Evolutionary conservation across 2,797 vertebrate species (phyloP).

Genomic region (Anas bernieri): DNA sequence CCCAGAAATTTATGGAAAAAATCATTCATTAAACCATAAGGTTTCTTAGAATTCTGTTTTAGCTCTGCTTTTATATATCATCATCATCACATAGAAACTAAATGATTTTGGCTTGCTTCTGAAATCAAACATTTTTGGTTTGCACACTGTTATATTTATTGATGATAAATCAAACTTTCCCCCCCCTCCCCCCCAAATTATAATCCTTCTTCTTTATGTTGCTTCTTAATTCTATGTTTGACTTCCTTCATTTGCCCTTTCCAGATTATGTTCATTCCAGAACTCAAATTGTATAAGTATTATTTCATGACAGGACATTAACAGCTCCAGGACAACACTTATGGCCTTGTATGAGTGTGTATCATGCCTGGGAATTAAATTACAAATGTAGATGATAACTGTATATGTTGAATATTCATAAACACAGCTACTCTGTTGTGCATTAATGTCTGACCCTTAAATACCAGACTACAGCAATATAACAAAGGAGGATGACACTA

Average conservation of each 20-base stretch:
- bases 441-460: background rate
- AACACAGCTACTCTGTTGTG: background rate
- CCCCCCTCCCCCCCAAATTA: background rate
- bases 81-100: background rate
- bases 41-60: background rate
- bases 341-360: background rate
- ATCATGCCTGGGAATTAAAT: background rate
- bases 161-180: background rate
- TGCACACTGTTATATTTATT: accelerated
- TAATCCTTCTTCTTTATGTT: background rate
- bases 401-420: background rate
- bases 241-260: background rate
- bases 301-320: background rate
- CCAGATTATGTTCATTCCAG: background rate
- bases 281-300: background rate
- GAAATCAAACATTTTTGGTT: background rate
- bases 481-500: background rate
- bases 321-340: background rate
- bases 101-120: background rate
- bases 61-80: background rate
- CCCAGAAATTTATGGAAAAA: background rate
- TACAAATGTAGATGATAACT: background rate
- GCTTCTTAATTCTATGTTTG: background rate
- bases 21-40: background rate
- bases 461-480: background rate